A percentile compares a stretch with the other conserved stretches of the same genome.
phyloP scores from a whole-genome alignment of 2,113 vertebrate species.

The Malurus cyaneus region DNA sequence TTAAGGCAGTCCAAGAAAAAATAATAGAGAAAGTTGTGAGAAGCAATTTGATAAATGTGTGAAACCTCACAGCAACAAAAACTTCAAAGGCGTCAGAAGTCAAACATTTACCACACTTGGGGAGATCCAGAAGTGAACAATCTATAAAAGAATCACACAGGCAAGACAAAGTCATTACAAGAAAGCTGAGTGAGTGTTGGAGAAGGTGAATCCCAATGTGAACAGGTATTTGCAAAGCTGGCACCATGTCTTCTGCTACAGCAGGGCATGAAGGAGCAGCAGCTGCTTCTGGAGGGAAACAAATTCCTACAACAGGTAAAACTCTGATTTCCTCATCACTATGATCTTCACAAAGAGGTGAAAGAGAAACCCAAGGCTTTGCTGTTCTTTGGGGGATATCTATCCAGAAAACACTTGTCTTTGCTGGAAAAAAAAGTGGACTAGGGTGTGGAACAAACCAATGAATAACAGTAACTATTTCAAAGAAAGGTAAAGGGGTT shows the following conservation, averaged over 20 bases:
- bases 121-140: background rate
- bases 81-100: background rate
- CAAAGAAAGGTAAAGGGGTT: background rate
- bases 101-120: background rate
- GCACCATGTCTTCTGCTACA: background rate
- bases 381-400: background rate
- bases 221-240: background rate
- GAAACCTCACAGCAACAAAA: background rate
- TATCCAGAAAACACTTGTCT: background rate
- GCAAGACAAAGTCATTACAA: background rate
- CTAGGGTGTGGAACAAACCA: background rate
- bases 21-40: background rate
- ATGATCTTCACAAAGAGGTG: background rate
- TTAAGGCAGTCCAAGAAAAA: background rate
- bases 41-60: background rate
- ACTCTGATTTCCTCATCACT: background rate
- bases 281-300: background rate
- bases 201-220: background rate
- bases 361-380: background rate
- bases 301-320: background rate
- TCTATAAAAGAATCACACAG: background rate
- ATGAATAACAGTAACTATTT: background rate
- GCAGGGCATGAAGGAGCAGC: background rate
- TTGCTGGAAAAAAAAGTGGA: background rate
- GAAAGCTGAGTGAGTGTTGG: background rate